Base-by-base conservation (phyloP, 2,113 vertebrate genomes). In the Vicugna pacos region DNA sequence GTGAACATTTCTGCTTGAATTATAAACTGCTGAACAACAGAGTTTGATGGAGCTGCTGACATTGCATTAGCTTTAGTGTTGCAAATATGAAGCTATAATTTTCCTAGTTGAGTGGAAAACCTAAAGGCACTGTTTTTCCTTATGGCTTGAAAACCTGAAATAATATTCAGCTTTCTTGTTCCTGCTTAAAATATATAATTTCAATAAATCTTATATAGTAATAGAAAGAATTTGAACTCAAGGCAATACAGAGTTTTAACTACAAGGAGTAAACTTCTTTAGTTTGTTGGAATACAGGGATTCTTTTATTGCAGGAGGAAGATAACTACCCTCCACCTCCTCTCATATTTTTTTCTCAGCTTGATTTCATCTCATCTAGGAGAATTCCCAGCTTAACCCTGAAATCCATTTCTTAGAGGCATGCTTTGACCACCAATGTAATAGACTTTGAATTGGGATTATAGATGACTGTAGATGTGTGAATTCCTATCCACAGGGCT, bases 41-140 rank as follows among this genome's bases (percentile, higher is more conserved):
- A 60, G 91, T 97, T 94, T 98, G 98, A 96, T 96, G 97, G 97
- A 98, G 98, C 97, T 98, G 98, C 98, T 98, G 98, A 98, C 98
- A 94, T 92, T 96, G 97, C 97, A 97, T 98, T 98, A 98, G 97
- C 97, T 82, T 93, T 70, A 97, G 97, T 96, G 97, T 95, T 98
- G 97, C 97, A 98, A 98, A 98, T 98, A 96, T 46, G 97, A 93
- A 97, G 96, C 98, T 98, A 93, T 98, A 98, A 98, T 98, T 98
- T 98, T 98, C 97, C 98, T 97, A 88, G 94, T 90, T 62, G 84
- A 97, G 92, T 94, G 80, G 93, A 97, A 97, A 97, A 96, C 95
- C 96, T 97, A 98, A 97, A 98, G 89, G 62, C 79, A 95, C 24
- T 93, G 38, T 95, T 96, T 94, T 96, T 92, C 77, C 90, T 95